Conservation (phyloP, 2,888 invertebrate species). For the Ophioninae sp. region DNA sequence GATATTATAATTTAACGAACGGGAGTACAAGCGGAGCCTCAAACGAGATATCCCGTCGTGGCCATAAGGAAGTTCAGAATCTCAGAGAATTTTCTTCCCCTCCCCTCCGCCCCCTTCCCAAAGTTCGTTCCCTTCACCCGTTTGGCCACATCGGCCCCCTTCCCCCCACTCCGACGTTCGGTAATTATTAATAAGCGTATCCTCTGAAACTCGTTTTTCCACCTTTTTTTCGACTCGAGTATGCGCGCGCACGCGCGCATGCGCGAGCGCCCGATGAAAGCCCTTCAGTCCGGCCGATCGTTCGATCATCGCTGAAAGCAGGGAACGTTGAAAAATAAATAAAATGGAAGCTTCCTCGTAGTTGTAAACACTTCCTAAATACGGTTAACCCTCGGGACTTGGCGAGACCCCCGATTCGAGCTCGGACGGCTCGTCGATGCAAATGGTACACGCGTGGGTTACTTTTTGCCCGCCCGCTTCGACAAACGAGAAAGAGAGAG, state of each 20-base stretch:
- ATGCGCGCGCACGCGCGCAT: too few relatives aligned
- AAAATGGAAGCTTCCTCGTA: neutral
- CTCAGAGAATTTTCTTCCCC: slow-evolving; percentile 2
- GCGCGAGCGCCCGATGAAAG: neutral
- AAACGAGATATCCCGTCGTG: neutral
- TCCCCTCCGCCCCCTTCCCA: neutral
- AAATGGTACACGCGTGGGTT: neutral
- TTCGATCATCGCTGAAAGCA: neutral
- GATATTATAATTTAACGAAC: neutral
- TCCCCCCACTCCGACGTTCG: neutral
- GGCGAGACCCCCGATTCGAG: neutral
- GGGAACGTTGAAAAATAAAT: neutral
- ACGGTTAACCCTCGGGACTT: neutral
- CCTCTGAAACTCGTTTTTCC: slow-evolving; percentile 32
- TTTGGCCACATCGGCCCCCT: neutral
- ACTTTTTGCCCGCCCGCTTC: neutral
- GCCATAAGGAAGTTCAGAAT: neutral
- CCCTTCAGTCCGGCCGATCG: neutral
- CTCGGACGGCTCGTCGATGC: neutral
- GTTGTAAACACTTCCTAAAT: slow-evolving; percentile 1
- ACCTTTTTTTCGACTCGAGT: neutral
- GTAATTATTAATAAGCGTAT: slow-evolving; percentile 19
- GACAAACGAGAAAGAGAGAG: neutral
- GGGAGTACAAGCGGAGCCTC: neutral
- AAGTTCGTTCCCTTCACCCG: neutral